A percentile compares a stretch with the other conserved stretches of the same genome.
Evolutionary conservation across 2,888 invertebrate genomes (phyloP).

Genomic region (Poecilus cupreus): DNA sequence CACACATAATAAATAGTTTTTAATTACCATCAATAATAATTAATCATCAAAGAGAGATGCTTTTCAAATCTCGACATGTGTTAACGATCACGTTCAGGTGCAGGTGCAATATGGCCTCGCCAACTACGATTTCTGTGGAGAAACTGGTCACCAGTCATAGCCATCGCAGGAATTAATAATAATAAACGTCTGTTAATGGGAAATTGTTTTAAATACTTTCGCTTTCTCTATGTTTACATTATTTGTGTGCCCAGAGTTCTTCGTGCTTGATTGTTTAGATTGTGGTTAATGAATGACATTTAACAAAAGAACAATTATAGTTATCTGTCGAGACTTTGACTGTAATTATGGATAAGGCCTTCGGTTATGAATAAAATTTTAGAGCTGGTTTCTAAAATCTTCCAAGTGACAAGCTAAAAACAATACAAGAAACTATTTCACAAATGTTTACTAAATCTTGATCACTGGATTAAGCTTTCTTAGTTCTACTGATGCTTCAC

Average conservation of each 20-base stretch:
- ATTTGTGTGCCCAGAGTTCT: slow-evolving; percentile 3
- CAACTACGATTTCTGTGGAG: not conserved
- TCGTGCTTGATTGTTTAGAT: slow-evolving; percentile 29
- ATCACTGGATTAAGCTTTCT: no score
- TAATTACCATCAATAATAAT: not conserved
- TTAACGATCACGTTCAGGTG: not conserved
- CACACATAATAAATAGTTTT: slow-evolving; percentile 13
- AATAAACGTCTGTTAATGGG: slow-evolving; percentile 27
- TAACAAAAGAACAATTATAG: slow-evolving; percentile 23
- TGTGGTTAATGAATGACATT: slow-evolving; percentile 26
- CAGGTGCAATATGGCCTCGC: slow-evolving; percentile 10
- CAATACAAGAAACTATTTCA: not conserved
- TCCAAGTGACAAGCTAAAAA: not conserved
- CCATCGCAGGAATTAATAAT: not conserved
- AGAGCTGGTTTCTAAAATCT: not conserved
- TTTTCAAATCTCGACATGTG: not conserved
- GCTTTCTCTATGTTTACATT: slow-evolving; percentile 8
- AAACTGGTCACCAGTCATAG: not conserved
- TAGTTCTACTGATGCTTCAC: no score
- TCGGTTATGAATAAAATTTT: not conserved
- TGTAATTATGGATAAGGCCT: slow-evolving; percentile 1
- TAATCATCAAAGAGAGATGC: not conserved
- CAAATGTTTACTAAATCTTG: no score
- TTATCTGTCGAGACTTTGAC: not conserved
- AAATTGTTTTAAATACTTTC: slow-evolving; percentile 28